phyloP scores from a whole-genome alignment of 2,888 invertebrate genomes.

The Asteroscopus sphinx region DNA sequence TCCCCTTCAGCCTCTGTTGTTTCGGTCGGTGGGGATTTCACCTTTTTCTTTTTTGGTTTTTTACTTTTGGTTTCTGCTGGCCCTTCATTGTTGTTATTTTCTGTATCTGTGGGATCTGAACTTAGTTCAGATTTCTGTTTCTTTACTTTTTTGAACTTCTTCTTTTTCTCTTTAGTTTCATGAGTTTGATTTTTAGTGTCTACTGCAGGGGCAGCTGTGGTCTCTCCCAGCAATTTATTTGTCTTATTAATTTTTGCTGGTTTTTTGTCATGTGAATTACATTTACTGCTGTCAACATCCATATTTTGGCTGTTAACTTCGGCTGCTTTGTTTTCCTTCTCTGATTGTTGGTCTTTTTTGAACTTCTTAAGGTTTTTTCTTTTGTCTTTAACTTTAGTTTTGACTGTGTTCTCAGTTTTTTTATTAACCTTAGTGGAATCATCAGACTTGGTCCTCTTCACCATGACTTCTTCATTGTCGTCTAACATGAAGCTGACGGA shows the following conservation, averaged over 20 bases:
- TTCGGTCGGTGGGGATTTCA: conserved; percentile 45
- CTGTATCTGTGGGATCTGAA: conserved; percentile 48
- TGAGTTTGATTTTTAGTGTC: conserved; percentile 29
- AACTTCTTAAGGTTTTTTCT: conserved; percentile 42
- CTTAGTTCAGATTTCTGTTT: conserved; percentile 50
- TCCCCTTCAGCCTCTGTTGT: conserved; percentile 62
- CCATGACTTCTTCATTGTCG: conserved; percentile 71
- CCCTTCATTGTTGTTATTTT: conserved; percentile 51
- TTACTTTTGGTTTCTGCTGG: conserved; percentile 52
- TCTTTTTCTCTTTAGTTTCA: conserved; percentile 54
- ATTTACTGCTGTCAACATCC: conserved; percentile 43
- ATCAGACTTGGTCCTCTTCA: conserved; percentile 79
- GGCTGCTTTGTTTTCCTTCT: conserved; percentile 63
- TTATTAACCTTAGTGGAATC: conserved; percentile 54
- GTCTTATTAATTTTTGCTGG: conserved; percentile 46
- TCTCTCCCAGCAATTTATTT: conserved; percentile 38
- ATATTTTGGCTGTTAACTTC: conserved; percentile 40
- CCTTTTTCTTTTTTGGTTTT: conserved; percentile 73
- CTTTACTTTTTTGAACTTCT: conserved; percentile 64
- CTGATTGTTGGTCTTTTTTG: conserved; percentile 55
- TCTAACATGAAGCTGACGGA: conserved; percentile 83
- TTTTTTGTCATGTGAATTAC: conserved; percentile 35
- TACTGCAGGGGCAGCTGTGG: conserved; percentile 27
- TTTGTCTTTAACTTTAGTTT: conserved; percentile 43
- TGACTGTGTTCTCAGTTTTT: conserved; percentile 38